Evolutionary conservation across 2,113 vertebrate genomes (phyloP), one percentile per base, ranked within the genome.

Genomic region (Leptobrachium ailaonicum): DNA sequence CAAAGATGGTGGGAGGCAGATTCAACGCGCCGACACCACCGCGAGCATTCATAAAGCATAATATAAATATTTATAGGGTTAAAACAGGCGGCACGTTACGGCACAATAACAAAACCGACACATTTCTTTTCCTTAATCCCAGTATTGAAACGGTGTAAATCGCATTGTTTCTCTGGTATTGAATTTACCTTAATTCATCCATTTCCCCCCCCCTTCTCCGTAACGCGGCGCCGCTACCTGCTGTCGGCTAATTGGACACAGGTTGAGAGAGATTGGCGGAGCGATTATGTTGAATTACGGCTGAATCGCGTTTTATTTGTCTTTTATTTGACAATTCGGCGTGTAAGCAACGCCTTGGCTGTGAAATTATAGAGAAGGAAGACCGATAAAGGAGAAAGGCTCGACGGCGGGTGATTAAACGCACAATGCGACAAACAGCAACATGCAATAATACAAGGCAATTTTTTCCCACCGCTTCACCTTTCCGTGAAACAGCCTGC

Each of bases 261-360:
- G 41, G 10, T 58, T 32, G 10, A 42, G 4, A 3, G 62, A 64
- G 62, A 64, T 32, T 4, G 62, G n/a, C 20, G n/a, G 9, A 20
- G 40, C 13, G 13, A 64, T 64, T 64, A 64, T 14, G 9, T 10
- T 64, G 62, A 64, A 64, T 64, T 1, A 64, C 3, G 56, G 4
- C 3, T 64, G 62, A 32, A 40, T 3, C 9, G 4, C 9, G n/a
- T 32, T 64, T 64, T 64, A 32, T 64, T 64, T 64, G 7, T 64
- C 32, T 64, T 64, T 64, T 5, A 32, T 64, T 40, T 14, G 9
- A 8, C 5, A 11, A 10, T 58, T 73, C 43, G 1, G 6, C 7
- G 41, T 13, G 41, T 42, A 2, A 32, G 7, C 12, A 64, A 64
- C 73, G 84, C 14, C 82, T 75, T 50, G 32, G 56, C 13, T 14